phyloP scores from a whole-genome alignment of 1,140 invertebrate genomes.

The Subanguina moxae region DNA sequence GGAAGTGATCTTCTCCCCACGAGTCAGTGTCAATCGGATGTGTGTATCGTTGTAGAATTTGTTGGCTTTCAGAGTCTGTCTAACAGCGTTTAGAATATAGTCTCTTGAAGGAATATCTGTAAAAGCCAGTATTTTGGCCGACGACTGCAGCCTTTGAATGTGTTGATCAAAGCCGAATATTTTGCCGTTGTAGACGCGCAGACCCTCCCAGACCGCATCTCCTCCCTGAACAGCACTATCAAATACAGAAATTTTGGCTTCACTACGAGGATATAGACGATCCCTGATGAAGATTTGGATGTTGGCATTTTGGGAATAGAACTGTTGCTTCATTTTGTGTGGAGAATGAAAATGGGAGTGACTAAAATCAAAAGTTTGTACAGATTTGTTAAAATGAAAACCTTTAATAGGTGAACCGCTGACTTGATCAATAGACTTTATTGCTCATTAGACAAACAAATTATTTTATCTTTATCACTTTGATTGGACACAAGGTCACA shows the following conservation, averaged over 20 bases:
- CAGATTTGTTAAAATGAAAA: too few relatives aligned
- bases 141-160: not conserved
- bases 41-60: not conserved
- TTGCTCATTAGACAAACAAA: too few relatives aligned
- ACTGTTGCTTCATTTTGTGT: not conserved
- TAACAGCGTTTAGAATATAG: not conserved
- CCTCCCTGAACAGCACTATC: conserved; percentile 5
- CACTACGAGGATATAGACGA: not conserved
- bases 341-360: too few relatives aligned
- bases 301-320: not conserved
- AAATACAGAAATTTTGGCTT: conserved; percentile 3
- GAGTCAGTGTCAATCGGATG: not conserved
- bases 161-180: conserved; percentile 5
- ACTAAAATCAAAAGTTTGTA: too few relatives aligned
- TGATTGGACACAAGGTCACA: too few relatives aligned
- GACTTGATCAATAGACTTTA: too few relatives aligned
- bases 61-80: not conserved
- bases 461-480: too few relatives aligned
- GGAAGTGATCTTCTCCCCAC: not conserved
- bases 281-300: not conserved
- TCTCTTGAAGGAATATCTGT: not conserved
- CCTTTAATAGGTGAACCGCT: too few relatives aligned
- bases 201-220: not conserved
- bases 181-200: conserved; percentile 1
- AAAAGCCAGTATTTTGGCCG: conserved; percentile 1